Evolutionary conservation across 2,797 vertebrate species (phyloP).

Genomic region (Anguilla pacifica): DNA sequence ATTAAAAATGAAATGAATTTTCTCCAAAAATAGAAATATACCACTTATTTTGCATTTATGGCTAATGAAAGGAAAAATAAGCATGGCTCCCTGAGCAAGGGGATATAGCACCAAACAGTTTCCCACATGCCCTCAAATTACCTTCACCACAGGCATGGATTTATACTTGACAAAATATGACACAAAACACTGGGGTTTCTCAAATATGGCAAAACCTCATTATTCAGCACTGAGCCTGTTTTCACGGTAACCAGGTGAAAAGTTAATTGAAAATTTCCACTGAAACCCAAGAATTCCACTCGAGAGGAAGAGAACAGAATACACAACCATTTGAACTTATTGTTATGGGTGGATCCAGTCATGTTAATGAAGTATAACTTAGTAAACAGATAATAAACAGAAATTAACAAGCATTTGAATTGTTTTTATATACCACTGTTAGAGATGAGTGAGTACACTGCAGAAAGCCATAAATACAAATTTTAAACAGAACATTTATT

Average conservation of each 20-base stretch:
- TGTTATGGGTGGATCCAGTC: not conserved
- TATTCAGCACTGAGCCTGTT: not conserved
- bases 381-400: too few species aligned
- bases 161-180: not conserved
- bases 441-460: not conserved
- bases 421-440: not conserved
- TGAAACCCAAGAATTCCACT: not conserved
- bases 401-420: too few species aligned
- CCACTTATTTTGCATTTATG: not conserved
- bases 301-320: not conserved
- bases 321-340: not conserved
- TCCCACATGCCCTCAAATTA: not conserved
- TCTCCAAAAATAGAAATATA: not conserved
- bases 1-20: not conserved
- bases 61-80: not conserved
- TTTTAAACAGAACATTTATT: not conserved
- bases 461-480: not conserved
- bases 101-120: not conserved
- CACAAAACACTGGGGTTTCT: not conserved
- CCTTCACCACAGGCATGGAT: not conserved
- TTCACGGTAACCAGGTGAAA: not conserved
- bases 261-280: too few species aligned
- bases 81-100: not conserved
- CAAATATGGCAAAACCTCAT: not conserved
- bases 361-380: too few species aligned